Evolutionary conservation across 2,888 invertebrate genomes (phyloP).

Genomic region (Stenoptilia bipunctidactyla): DNA sequence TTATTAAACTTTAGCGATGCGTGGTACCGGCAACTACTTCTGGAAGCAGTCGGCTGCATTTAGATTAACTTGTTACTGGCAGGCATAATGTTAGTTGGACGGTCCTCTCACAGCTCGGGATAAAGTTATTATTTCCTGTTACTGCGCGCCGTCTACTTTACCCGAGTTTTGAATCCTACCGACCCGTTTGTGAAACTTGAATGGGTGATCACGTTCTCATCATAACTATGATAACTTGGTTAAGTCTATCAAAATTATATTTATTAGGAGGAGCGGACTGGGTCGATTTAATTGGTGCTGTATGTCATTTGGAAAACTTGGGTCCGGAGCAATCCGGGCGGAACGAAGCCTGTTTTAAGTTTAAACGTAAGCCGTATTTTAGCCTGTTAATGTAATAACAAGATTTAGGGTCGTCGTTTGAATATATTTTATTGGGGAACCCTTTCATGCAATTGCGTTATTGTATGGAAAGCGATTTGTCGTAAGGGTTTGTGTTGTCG

Average conservation of each 20-base stretch:
- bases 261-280: conserved; percentile 33
- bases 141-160: conserved; percentile 56
- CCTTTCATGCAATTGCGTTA: conserved; percentile 1
- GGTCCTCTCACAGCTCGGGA: conserved; percentile 54
- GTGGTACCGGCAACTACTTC: conserved; percentile 40
- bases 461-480: conserved; percentile 1
- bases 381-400: too few relatives aligned
- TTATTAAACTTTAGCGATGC: conserved; percentile 61
- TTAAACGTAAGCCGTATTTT: too few relatives aligned
- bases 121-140: conserved; percentile 70
- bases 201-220: conserved; percentile 59
- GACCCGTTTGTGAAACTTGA: conserved; percentile 58
- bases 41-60: conserved; percentile 59
- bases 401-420: too few relatives aligned
- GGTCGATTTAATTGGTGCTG: conserved; percentile 1
- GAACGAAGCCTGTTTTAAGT: too few relatives aligned
- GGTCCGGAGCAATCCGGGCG: not conserved
- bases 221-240: conserved; percentile 49
- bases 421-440: not conserved
- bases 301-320: not conserved
- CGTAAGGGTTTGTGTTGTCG: conserved; percentile 1
- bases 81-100: conserved; percentile 67
- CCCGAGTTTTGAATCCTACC: conserved; percentile 59
- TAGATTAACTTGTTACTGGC: conserved; percentile 69
- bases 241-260: conserved; percentile 42